These are phyloP conservation scores for Hedya salicella DNA, from an alignment of 2,888 invertebrate genomes.

Conservation along the genomic window DNA sequence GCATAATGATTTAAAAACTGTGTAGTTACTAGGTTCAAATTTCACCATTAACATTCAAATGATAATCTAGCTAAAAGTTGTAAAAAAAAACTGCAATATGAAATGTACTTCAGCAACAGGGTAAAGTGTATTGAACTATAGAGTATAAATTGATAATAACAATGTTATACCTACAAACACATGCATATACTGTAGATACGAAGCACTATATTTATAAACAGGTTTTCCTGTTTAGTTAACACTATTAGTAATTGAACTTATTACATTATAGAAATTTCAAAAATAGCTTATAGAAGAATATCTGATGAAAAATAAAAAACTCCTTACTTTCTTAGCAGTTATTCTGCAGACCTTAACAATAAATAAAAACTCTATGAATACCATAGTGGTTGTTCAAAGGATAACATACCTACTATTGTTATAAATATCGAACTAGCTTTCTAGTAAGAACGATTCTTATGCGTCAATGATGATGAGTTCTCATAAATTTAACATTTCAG, in stretches of 20 bases:
- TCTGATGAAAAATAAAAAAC: no score
- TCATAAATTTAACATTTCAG: constrained; percentile 22
- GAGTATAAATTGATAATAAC: background rate
- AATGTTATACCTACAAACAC: background rate
- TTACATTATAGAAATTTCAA: background rate
- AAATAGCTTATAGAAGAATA: background rate
- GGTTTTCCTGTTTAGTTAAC: constrained; percentile 18
- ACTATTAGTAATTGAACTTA: background rate
- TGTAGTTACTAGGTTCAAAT: no score
- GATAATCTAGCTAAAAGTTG: no score
- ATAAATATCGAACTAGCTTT: background rate
- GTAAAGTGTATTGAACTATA: background rate
- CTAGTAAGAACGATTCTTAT: constrained; percentile 17
- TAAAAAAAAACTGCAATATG: background rate
- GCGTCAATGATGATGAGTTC: background rate
- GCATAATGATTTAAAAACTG: no score
- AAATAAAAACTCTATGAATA: background rate
- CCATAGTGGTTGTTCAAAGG: background rate
- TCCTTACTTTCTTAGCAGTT: background rate
- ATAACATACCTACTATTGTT: background rate
- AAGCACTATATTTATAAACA: background rate
- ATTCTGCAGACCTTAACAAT: background rate
- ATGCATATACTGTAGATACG: background rate
- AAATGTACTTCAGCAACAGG: background rate
- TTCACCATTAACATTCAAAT: no score